phyloP scores from a whole-genome alignment of 2,113 vertebrate genomes.

The Oreotrochilus melanogaster region DNA sequence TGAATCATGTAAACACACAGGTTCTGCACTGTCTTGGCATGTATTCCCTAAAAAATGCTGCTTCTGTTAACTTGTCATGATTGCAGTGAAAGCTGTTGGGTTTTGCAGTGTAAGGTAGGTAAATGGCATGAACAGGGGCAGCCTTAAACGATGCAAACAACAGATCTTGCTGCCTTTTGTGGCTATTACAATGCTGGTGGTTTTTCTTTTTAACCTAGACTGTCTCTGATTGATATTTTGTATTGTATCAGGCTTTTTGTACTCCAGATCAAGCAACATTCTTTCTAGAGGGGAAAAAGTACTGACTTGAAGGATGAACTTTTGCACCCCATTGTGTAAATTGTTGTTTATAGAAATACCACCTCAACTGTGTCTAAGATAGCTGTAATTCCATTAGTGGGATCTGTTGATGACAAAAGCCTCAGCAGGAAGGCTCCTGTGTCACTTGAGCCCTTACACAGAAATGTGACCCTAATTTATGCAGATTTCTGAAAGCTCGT shows the following conservation, averaged over 20 bases:
- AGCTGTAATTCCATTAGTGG: constrained; percentile 39
- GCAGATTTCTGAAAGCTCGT: constrained; percentile 8
- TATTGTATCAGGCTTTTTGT: constrained; percentile 18
- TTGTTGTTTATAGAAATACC: constrained; percentile 8
- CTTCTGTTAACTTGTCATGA: background rate
- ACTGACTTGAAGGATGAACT: background rate
- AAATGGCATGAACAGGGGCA: background rate
- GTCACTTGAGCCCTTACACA: constrained; percentile 3
- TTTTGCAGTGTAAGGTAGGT: background rate
- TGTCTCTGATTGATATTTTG: background rate
- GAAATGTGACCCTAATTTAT: constrained; percentile 13
- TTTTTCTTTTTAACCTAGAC: background rate
- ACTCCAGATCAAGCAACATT: background rate
- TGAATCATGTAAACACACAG: background rate
- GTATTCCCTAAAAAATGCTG: background rate
- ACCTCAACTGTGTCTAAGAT: background rate
- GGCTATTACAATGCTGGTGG: background rate
- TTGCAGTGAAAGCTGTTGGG: background rate
- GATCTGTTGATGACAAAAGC: constrained; percentile 24
- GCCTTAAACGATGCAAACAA: background rate
- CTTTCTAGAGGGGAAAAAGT: constrained; percentile 22
- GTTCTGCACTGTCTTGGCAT: background rate
- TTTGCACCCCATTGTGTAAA: constrained; percentile 1
- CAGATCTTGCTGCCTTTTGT: background rate
- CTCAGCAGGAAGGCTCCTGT: constrained; percentile 34